phyloP scores from a whole-genome alignment of 2,888 invertebrate species.

The Cephus nigrinus region DNA sequence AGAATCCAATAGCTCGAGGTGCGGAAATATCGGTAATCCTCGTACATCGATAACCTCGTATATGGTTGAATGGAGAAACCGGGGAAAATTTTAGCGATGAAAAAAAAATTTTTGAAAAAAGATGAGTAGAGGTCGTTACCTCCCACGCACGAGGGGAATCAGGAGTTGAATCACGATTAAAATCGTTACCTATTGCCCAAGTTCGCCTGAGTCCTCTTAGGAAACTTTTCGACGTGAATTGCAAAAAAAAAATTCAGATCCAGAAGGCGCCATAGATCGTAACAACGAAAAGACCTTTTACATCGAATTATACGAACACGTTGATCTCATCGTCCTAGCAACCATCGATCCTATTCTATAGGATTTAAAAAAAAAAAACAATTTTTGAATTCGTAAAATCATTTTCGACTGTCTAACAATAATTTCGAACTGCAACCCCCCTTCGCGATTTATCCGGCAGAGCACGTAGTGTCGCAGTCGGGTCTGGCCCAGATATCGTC shows the following conservation, averaged over 20 bases:
- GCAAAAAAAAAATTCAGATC: no score
- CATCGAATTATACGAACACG: no score
- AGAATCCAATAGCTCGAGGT: not conserved
- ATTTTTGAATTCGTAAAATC: not conserved
- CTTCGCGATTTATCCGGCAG: constrained; percentile 26
- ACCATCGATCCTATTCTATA: no score
- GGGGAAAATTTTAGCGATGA: not conserved
- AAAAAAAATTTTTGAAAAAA: not conserved
- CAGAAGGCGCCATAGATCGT: no score
- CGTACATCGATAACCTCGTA: not conserved
- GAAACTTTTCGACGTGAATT: no score
- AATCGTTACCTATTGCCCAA: not conserved
- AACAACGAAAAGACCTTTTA: no score
- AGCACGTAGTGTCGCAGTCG: constrained; percentile 62
- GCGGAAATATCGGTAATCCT: not conserved
- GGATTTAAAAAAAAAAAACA: no score
- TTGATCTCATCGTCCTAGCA: no score
- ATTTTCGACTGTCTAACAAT: not conserved
- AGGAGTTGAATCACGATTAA: not conserved
- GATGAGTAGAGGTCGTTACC: not conserved
- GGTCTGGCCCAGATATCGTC: constrained; percentile 55
- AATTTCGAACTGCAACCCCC: not conserved
- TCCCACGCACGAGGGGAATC: no score
- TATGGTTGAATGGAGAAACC: not conserved
- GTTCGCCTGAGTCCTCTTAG: no score